Base-by-base conservation (phyloP, 2,888 invertebrate genomes). In the Campoplex capitator region DNA sequence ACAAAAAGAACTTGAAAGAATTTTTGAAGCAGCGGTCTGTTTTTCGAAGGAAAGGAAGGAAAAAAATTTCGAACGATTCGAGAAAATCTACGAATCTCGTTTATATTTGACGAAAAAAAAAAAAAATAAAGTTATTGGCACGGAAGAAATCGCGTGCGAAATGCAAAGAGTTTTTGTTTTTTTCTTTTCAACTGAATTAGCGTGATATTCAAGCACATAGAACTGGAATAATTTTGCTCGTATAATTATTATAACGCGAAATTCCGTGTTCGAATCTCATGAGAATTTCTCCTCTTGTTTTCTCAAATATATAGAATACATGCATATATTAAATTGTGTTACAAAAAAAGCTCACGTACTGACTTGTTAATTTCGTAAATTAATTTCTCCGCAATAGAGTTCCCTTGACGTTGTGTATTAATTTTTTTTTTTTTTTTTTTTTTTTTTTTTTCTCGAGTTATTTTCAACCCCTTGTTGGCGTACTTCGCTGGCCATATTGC, bases 281-380 rank as follows among this genome's bases (percentile, higher is more conserved):
- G 58, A 58, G 58, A 58, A 28, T 32, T 32, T 8, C 38, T 18
- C 51, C 32, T 68, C n/a, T 38, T 67, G 7, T 35, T 68, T 68
- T 68, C n/a, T 42, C 16, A 45, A 45, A 9, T 7, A 9, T 7
- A 23, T 23, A 45, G 11, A 11, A 45, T 11, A 45, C 13, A 45
- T 42, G 42, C 42, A 42, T 42, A 42, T 42, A 42, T 42, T 42
- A 42, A 67, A 68, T 16, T 62, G 62, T 32, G 32, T 6, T 16
- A 7, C 51, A 32, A 78, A 82, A 74, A 38, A 9, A 11, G 45
- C 70, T 79, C 79, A 71, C 79, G 79, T 83, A 68, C 54, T 0
- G 56, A 32, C 42, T 51, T 75, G 65, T 54, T 79, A 86, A 83
- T 86, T 84, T 79, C 75, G 62, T 54, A 79, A 83, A 83, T 83